Percentiles rank a stretch among this genome's conserved stretches.
phyloP scores from a whole-genome alignment of 2,113 vertebrate species.

The Nematolebias whitei region DNA sequence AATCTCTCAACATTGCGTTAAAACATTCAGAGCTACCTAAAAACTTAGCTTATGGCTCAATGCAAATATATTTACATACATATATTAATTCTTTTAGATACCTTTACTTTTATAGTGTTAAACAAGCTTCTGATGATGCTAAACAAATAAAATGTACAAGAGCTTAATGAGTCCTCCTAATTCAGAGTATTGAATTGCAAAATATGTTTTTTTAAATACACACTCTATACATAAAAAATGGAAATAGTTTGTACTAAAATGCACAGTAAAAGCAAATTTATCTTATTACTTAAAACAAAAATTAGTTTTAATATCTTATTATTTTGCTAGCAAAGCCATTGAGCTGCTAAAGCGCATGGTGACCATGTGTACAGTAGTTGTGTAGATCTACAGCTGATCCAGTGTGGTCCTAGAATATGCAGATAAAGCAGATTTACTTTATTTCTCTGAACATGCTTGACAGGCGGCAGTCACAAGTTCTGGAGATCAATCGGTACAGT shows the following conservation, averaged over 20 bases:
- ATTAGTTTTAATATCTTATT: neutral
- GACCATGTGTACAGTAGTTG: constrained; percentile 63
- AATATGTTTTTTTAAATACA: no score
- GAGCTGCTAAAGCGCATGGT: constrained; percentile 50
- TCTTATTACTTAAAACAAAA: constrained; percentile 13
- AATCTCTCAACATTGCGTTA: no score
- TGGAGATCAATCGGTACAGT: constrained; percentile 89
- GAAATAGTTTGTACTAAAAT: neutral
- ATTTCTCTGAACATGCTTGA: constrained; percentile 87
- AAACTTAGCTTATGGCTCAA: no score
- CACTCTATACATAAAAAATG: no score
- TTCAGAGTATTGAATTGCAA: no score
- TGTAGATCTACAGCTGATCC: constrained; percentile 76
- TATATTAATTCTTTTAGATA: no score
- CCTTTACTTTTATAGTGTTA: no score
- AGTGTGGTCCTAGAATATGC: constrained; percentile 67
- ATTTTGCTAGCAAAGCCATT: constrained; percentile 22
- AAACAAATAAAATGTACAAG: neutral
- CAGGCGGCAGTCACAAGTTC: constrained; percentile 88
- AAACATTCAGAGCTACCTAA: no score
- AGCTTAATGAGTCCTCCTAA: neutral
- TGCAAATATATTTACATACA: no score
- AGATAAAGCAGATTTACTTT: constrained; percentile 84
- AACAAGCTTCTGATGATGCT: no score
- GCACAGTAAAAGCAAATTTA: neutral